Base-by-base conservation (phyloP, 2,797 vertebrate species). In the Acanthurus lineatus region DNA sequence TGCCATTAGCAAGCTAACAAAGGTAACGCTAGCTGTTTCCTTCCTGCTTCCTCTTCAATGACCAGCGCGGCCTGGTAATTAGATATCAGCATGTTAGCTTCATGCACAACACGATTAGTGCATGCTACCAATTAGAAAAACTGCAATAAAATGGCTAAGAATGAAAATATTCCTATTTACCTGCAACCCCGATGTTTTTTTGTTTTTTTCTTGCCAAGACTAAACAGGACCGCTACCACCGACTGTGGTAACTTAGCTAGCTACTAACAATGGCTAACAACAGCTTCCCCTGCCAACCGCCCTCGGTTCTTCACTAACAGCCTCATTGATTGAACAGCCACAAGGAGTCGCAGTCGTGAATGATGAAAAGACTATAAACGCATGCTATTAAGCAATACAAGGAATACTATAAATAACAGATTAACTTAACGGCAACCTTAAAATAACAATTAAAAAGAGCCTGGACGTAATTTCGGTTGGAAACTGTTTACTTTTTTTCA, bases 231-330 rank as follows among this genome's bases (percentile, higher is more conserved):
- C 77, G 73, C 53, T n/a, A 28, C 44, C 42, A 47, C 56, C 60
- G 75, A 48, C 53, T 51, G 63, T 40, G 45, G 56, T 45, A 49
- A 77, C 44, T 76, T 68, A n/a, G 35, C 48, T 45, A 54, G 74
- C 83, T 72, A 80, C 83, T 90, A 88, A 95, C 93, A 93, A 94
- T 89, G 90, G 88, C 82, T 83, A 83, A 79, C 72, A 69, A 61
- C 76, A 56, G 77, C 65, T 64, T 56, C 53, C 32, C 48, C 76
- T 47, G 72, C 16, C 44, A 45, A 12, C 20, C 16, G 60, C 63
- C 2, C 45, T 51, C 35, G 9, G 22, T 15, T 20, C 57, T 20
- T 19, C 6, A 3, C 7, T 17, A 9, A 42, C 48, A 17, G 57
- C 51, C 68, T 83, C 77, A 63, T 65, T 70, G 57, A 56, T 40